phyloP scores from a whole-genome alignment of 2,888 invertebrate species.

The Archips crataeganus region DNA sequence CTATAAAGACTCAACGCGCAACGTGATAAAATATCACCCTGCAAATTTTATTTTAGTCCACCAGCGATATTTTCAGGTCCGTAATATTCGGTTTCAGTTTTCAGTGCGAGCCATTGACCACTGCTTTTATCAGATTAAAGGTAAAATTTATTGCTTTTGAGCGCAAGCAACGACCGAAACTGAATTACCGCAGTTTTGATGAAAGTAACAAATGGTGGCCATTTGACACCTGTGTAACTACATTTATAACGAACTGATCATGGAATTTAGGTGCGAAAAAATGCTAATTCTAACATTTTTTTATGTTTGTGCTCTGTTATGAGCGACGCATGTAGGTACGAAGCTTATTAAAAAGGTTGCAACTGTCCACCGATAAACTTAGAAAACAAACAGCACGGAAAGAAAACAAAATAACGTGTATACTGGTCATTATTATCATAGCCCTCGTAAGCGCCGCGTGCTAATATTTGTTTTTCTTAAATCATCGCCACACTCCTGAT shows the following conservation, averaged over 20 bases:
- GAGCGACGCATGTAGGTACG: too few species aligned
- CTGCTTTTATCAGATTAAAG: slow-evolving; percentile 50
- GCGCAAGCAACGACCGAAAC: slow-evolving; percentile 41
- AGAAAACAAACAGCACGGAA: too few species aligned
- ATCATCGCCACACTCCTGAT: too few species aligned
- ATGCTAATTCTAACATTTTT: too few species aligned
- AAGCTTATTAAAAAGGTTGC: too few species aligned
- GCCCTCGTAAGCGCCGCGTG: too few species aligned
- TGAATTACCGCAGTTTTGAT: slow-evolving; percentile 37
- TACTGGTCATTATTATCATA: too few species aligned
- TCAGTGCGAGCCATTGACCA: slow-evolving; percentile 47
- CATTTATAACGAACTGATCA: not conserved
- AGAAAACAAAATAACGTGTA: too few species aligned
- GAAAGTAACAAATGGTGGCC: slow-evolving; percentile 25
- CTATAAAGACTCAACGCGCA: not conserved
- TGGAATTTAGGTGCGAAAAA: not conserved
- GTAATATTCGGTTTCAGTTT: slow-evolving; percentile 42
- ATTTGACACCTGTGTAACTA: slow-evolving; percentile 3
- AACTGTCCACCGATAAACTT: too few species aligned
- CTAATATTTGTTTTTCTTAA: too few species aligned
- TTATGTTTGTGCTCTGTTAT: too few species aligned
- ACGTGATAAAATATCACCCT: slow-evolving; percentile 9
- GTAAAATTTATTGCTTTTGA: slow-evolving; percentile 49
- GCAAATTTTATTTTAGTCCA: slow-evolving; percentile 24
- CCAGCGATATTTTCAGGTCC: slow-evolving; percentile 26